Base-by-base conservation (phyloP, 2,888 invertebrate species). In the Apodemia mormo region DNA sequence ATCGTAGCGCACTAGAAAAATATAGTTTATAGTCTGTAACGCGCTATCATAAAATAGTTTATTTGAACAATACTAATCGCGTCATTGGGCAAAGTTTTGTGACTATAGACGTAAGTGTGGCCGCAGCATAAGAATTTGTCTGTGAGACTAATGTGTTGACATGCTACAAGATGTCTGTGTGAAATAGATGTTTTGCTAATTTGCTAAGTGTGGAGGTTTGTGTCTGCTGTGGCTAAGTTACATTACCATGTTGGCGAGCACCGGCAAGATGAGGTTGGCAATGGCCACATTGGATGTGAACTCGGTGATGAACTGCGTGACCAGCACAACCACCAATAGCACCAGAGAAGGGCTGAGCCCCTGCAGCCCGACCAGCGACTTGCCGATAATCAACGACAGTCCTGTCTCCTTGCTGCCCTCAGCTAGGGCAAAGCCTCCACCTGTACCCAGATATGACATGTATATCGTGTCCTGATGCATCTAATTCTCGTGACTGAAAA, bases 351-450 rank as follows among this genome's bases (percentile, higher is more conserved):
- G 93, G 12, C 95, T 95, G 73, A 97, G 90, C 0, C 94, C 94
- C 12, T 95, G 89, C 2, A 98, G 92, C 0, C 95, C 95, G 65
- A 93, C 92, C 49, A 98, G 90, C 6, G 96, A 95, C 0, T 94
- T 87, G 0, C 98, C 98, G 73, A 98, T 95, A 90, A 96, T 94
- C 8, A 89, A 81, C 0, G 97, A 97, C 82, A 98, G 95, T 0
- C 96, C 96, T 0, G 97, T 97, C 9, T 91, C 95, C 78, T 96
- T 95, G 78, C 97, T 97, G 73, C 97, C 98, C 74, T 97, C 96
- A 0, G 98, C 98, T 72, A 98, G 94, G 0, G 98, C 98, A 86
- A 98, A 98, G 0, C 98, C 98, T 45, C 98, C 98, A 65, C 98
- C 96, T 95, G 79, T 10, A 43, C 9, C 9, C 43, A 43, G 43